phyloP scores from a whole-genome alignment of 2,797 vertebrate species.

The Pseudocheirus occidentalis region DNA sequence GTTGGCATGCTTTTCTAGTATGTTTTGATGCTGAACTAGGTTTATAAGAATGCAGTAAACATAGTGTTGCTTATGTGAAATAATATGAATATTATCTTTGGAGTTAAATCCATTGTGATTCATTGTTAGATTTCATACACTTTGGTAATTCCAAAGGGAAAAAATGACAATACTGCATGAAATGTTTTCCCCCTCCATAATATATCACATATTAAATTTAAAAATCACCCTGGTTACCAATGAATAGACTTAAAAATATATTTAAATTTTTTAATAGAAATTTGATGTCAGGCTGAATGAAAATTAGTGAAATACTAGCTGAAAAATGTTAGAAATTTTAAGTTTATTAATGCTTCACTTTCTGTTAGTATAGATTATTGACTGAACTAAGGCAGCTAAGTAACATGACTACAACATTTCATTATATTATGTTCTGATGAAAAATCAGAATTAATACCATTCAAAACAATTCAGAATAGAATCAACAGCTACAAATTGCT shows the following conservation, averaged over 20 bases:
- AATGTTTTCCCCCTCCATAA: not conserved
- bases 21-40: conserved; percentile 22
- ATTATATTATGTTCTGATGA: conserved; percentile 64
- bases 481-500: conserved; percentile 71
- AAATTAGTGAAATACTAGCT: not conserved
- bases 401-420: conserved; percentile 47
- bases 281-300: not conserved
- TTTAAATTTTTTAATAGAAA: not conserved
- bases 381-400: conserved; percentile 42
- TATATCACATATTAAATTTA: not conserved
- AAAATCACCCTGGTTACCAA: not conserved
- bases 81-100: not conserved
- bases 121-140: not conserved
- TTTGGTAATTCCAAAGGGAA: not conserved
- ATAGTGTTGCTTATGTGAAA: not conserved
- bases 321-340: not conserved
- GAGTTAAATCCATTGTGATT: not conserved
- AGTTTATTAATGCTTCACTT: conserved; percentile 21
- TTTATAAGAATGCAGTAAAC: not conserved
- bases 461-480: conserved; percentile 54
- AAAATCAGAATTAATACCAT: conserved; percentile 50
- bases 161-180: not conserved
- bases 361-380: not conserved
- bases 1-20: not conserved
- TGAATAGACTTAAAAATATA: not conserved